Evolutionary conservation across 2,113 vertebrate species (phyloP).

Genomic region (Clinocottus analis): DNA sequence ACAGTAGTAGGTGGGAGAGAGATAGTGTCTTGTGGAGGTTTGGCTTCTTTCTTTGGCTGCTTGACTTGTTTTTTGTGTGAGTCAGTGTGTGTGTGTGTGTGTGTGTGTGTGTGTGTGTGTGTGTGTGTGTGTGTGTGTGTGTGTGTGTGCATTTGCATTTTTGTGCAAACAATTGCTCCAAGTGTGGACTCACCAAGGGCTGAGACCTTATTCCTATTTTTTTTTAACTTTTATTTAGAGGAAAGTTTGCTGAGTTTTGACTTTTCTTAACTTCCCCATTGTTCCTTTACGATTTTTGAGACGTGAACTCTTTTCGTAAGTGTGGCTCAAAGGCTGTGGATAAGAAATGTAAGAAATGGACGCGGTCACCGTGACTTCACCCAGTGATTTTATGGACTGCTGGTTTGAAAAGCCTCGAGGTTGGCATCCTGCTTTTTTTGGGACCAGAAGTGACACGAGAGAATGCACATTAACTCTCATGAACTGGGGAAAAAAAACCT

Average conservation of each 20-base stretch:
- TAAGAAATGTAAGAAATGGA: not conserved
- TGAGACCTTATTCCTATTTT: conserved; percentile 39
- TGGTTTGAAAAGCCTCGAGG: not conserved
- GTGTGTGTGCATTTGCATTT: conserved; percentile 11
- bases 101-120: too few species aligned
- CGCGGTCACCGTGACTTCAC: not conserved
- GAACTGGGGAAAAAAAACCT: not conserved
- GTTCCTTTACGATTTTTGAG: not conserved
- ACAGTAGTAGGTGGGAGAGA: not conserved
- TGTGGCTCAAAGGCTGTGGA: not conserved
- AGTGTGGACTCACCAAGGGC: not conserved
- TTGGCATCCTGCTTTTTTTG: not conserved
- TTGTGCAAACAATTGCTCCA: conserved; percentile 4
- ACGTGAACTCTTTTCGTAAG: not conserved
- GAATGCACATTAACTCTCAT: not conserved
- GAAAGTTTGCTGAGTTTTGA: conserved; percentile 9
- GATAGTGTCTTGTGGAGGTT: not conserved
- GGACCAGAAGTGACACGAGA: not conserved
- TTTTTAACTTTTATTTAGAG: conserved; percentile 16
- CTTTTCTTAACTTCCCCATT: too few species aligned
- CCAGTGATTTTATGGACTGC: not conserved
- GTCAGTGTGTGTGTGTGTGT: not conserved
- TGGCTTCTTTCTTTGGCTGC: not conserved
- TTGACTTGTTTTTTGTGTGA: conserved; percentile 9
- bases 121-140: conserved; percentile 13